phyloP scores from a whole-genome alignment of 2,113 vertebrate genomes.

The Nibea coibor region DNA sequence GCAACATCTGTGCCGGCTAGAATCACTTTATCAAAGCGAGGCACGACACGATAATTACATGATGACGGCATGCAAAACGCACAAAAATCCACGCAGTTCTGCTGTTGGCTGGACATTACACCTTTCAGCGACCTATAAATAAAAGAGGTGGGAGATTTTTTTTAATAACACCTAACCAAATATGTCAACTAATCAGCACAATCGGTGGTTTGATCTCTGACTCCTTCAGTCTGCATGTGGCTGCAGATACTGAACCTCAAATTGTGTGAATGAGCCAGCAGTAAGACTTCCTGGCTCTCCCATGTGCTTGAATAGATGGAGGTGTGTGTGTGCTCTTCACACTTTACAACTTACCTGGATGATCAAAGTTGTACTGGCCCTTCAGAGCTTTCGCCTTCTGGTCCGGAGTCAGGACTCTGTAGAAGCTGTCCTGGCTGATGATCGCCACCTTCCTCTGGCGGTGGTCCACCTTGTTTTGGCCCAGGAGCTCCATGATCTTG shows the following conservation, averaged over 20 bases:
- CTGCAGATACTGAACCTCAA: no score
- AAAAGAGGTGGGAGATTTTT: no score
- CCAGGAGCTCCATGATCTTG: conserved; percentile 98
- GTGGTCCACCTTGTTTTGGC: conserved; percentile 95
- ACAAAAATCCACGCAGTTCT: not conserved
- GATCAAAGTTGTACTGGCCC: conserved; percentile 98
- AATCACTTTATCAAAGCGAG: not conserved
- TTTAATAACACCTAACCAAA: no score
- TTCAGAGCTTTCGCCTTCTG: conserved; percentile 94
- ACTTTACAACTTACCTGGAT: no score
- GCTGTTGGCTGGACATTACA: not conserved
- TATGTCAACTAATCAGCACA: no score
- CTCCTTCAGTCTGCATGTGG: no score
- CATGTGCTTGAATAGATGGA: not conserved
- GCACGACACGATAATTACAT: not conserved
- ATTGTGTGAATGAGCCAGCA: no score
- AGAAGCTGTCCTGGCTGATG: conserved; percentile 96
- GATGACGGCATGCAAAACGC: no score
- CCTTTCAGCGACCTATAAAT: no score
- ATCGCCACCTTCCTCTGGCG: conserved; percentile 94
- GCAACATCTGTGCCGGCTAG: no score
- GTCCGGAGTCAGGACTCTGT: conserved; percentile 91
- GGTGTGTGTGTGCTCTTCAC: not conserved
- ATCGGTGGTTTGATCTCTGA: no score
- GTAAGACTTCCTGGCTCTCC: no score